phyloP scores from a whole-genome alignment of 2,888 invertebrate genomes.

The Drosophila lutescens region DNA sequence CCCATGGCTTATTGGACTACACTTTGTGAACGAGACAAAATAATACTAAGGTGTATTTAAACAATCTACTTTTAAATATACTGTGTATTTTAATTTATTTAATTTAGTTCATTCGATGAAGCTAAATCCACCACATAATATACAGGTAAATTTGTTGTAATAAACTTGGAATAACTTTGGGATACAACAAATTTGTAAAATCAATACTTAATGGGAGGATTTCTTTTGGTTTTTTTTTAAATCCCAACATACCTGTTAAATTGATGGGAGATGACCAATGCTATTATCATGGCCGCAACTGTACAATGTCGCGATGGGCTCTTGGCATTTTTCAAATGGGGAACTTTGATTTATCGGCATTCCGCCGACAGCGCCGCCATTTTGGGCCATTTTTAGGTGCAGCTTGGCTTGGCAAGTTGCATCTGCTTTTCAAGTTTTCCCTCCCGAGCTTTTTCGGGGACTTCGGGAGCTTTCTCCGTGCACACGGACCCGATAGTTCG shows the following conservation, averaged over 20 bases:
- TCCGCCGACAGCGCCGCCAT: slow-evolving; percentile 57
- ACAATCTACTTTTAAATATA: no score
- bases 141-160: no score
- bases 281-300: background rate
- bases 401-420: slow-evolving; percentile 51
- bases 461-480: slow-evolving; percentile 41
- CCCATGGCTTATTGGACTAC: no score
- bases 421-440: slow-evolving; percentile 47
- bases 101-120: no score
- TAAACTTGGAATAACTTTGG: no score
- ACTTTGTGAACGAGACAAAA: no score
- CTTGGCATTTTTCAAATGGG: slow-evolving; percentile 29
- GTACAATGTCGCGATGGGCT: background rate
- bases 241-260: background rate
- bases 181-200: no score
- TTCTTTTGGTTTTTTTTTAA: no score
- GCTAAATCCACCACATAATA: no score
- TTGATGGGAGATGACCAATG: background rate
- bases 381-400: slow-evolving; percentile 58
- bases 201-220: no score
- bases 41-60: no score
- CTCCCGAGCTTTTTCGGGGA: slow-evolving; percentile 44
- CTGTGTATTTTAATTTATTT: no score
- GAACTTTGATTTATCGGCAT: slow-evolving; percentile 74
- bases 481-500: slow-evolving; percentile 47